Percentiles rank a stretch among this genome's conserved stretches.
Conservation (phyloP, 1,140 invertebrate species). For the Drosophila aff. region DNA sequence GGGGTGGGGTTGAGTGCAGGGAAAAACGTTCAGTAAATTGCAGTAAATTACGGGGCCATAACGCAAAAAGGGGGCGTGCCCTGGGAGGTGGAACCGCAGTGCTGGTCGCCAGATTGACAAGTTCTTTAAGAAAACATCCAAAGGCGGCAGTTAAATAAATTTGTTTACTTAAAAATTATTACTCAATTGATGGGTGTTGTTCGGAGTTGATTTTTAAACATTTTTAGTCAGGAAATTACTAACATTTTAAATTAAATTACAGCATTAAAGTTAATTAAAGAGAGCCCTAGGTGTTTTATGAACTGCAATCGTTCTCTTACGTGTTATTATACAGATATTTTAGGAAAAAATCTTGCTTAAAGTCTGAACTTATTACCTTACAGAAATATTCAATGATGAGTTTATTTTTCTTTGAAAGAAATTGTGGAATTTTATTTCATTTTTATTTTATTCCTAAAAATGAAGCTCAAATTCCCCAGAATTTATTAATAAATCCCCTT, state of each 20-base stretch:
- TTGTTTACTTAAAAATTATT: constrained; percentile 28
- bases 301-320: not conserved
- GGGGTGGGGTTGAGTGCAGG: constrained; percentile 17
- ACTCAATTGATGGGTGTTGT: constrained; percentile 21
- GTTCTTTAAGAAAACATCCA: constrained; percentile 33
- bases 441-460: not conserved
- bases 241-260: not conserved
- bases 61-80: constrained; percentile 49
- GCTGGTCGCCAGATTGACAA: constrained; percentile 44
- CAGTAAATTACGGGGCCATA: constrained; percentile 60
- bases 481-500: not conserved
- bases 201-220: not conserved
- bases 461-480: not conserved
- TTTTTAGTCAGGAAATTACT: constrained; percentile 7
- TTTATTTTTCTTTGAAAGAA: not conserved
- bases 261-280: constrained; percentile 1
- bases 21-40: constrained; percentile 70
- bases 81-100: not conserved
- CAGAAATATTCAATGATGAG: too few relatives aligned
- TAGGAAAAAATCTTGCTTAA: fast-evolving
- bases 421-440: not conserved
- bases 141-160: constrained; percentile 10
- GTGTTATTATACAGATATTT: not conserved
- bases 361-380: not conserved
- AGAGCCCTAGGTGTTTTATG: not conserved